Percentiles rank a stretch among this genome's conserved stretches.
Evolutionary conservation across 2,888 invertebrate genomes (phyloP).

Genomic region (Tenthredo distinguenda): DNA sequence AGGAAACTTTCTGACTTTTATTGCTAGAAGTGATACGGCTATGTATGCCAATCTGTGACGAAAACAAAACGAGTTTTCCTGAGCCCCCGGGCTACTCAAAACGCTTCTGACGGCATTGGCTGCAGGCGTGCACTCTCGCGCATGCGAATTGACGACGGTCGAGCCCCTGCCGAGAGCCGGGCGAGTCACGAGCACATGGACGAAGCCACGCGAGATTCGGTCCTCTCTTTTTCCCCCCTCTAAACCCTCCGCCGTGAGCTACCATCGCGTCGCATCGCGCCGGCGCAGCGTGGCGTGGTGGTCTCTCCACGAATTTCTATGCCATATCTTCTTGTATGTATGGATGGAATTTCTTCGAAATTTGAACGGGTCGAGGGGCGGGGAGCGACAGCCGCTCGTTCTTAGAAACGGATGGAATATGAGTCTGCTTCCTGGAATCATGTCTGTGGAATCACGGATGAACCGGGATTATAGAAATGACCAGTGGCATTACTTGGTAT

Average conservation of each 20-base stretch:
- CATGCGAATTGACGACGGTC: slow-evolving; percentile 37
- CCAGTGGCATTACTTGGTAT: background rate
- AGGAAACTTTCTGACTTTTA: background rate
- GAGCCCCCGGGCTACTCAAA: background rate
- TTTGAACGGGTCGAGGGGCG: background rate
- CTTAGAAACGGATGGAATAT: background rate
- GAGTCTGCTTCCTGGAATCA: slow-evolving; percentile 1
- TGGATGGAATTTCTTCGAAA: background rate
- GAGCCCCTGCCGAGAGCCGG: slow-evolving; percentile 37
- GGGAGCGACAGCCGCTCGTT: background rate
- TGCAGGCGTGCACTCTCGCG: slow-evolving; percentile 9
- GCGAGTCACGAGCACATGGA: slow-evolving; percentile 48
- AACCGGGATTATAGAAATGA: background rate
- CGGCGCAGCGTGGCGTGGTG: background rate
- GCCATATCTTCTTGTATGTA: background rate
- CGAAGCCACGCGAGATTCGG: slow-evolving; percentile 44
- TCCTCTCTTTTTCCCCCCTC: background rate
- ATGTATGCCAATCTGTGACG: background rate
- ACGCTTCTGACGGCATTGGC: background rate
- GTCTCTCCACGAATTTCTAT: background rate
- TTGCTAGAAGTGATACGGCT: background rate
- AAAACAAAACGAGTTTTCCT: background rate
- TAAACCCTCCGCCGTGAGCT: background rate
- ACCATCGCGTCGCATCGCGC: background rate
- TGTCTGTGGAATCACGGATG: background rate